Base-by-base conservation (phyloP, 1,140 invertebrate species). In the Stegodyphus dumicola region DNA sequence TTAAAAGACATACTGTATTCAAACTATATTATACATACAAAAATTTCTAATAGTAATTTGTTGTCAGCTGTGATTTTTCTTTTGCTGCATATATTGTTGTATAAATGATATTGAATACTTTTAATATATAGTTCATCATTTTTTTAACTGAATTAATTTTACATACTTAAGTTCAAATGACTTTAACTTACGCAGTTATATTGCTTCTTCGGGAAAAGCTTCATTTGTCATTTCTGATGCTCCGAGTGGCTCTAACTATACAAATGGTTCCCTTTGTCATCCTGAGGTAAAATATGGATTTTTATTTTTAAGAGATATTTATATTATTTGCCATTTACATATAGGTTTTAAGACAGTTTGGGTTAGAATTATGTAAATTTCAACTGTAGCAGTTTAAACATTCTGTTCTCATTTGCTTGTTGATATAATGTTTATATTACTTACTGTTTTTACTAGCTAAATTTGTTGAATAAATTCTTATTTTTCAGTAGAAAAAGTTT, bases 131-230 rank as follows among this genome's bases (percentile, higher is more conserved):
- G 33, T 33, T 33, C 33, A 33, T 33, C 33, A 33, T 33, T 33
- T 33, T 1, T 33, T 33, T 33, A 3, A 33, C 33, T 33, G 33
- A 33, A 33, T 33, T 33, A 33, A 33, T 33, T 33, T 33, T 33
- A 33, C 3, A 33, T 33, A 33, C 3, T 1, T 33, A 1, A 33
- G 33, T 33, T 33, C 33, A 33, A 33, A 33, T 33, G 33, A 33
- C 33, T 33, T 33, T 33, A 33, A 33, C 33, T 1, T 33, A 33
- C 3, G 33, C 33, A 86, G 85, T 53, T 86, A 81, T 76, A 79
- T 86, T 60, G 69, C 77, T n/a, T 86, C 85, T n/a, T 75, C 85
- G 6, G 77, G 77, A 10, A 79, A 81, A 69, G 64, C 77, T n/a
- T 75, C 76, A 33, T 86, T 80, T 76, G 52, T 73, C 49, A 18